A percentile compares a stretch with the other conserved stretches of the same genome.
Evolutionary conservation across 2,797 vertebrate species (phyloP).

Genomic region (Coranthus polyacanthus): DNA sequence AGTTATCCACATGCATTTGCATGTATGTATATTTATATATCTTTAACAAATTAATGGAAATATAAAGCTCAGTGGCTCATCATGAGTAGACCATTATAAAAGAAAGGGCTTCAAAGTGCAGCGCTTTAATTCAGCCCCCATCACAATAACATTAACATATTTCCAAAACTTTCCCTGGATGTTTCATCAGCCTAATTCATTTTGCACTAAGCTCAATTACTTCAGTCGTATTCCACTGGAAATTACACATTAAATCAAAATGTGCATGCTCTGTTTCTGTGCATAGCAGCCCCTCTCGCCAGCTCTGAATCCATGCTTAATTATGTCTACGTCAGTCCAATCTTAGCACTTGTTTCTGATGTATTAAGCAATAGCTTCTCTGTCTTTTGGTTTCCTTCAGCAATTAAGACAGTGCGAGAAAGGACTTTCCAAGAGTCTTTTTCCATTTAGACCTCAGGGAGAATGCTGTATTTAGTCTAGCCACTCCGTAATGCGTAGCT

Average conservation of each 20-base stretch:
- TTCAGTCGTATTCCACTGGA: conserved; percentile 63
- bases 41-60: conserved; percentile 18
- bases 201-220: conserved; percentile 67
- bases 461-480: conserved; percentile 68
- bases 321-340: conserved; percentile 58
- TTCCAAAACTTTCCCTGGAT: conserved; percentile 51
- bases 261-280: conserved; percentile 52
- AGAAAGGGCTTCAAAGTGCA: conserved; percentile 30
- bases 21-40: not conserved
- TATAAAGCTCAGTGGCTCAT: conserved; percentile 10
- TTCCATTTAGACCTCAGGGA: conserved; percentile 62
- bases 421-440: conserved; percentile 57
- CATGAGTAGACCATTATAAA: conserved; percentile 10
- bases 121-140: conserved; percentile 41
- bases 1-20: not conserved
- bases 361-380: conserved; percentile 56
- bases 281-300: conserved; percentile 37
- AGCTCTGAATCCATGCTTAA: conserved; percentile 58
- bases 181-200: conserved; percentile 71
- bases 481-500: conserved; percentile 50
- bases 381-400: conserved; percentile 56
- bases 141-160: conserved; percentile 53
- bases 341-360: conserved; percentile 67
- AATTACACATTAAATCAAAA: conserved; percentile 62
- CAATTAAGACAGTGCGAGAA: conserved; percentile 58